phyloP scores from a whole-genome alignment of 2,797 vertebrate species.

The Danio jaintianensis region DNA sequence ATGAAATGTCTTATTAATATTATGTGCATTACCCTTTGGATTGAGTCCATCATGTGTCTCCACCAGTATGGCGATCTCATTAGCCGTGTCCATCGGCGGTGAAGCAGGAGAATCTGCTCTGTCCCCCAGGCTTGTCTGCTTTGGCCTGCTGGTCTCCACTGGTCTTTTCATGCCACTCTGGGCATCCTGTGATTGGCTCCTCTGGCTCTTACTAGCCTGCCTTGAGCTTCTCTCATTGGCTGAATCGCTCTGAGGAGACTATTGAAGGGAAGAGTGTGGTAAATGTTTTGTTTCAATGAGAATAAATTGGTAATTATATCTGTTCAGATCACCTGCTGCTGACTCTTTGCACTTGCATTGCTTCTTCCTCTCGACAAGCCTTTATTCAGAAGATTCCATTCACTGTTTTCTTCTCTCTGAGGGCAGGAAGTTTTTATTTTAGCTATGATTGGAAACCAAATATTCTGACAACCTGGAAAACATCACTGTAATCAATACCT shows the following conservation, averaged over 20 bases:
- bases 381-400: constrained; percentile 84
- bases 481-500: background rate
- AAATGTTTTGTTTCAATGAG: background rate
- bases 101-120: constrained; percentile 56
- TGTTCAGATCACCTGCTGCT: constrained; percentile 80
- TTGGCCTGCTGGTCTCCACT: constrained; percentile 65
- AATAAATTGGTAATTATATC: background rate
- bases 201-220: constrained; percentile 61
- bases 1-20: too few relatives aligned
- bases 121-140: constrained; percentile 53
- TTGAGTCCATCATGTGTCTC: constrained; percentile 76
- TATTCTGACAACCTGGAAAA: background rate
- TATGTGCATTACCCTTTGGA: constrained; percentile 77
- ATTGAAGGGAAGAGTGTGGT: background rate
- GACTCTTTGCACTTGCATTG: constrained; percentile 80
- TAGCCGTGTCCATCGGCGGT: constrained; percentile 68
- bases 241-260: constrained; percentile 70
- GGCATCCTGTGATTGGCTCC: constrained; percentile 63
- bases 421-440: constrained; percentile 31
- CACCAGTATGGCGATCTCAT: constrained; percentile 74
- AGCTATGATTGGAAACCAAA: background rate
- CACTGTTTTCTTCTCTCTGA: constrained; percentile 73
- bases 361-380: constrained; percentile 81
- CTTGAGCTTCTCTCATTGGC: constrained; percentile 67
- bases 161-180: constrained; percentile 67